Conservation (phyloP, 2,888 invertebrate species). For the Ichneumoninae sp. region DNA sequence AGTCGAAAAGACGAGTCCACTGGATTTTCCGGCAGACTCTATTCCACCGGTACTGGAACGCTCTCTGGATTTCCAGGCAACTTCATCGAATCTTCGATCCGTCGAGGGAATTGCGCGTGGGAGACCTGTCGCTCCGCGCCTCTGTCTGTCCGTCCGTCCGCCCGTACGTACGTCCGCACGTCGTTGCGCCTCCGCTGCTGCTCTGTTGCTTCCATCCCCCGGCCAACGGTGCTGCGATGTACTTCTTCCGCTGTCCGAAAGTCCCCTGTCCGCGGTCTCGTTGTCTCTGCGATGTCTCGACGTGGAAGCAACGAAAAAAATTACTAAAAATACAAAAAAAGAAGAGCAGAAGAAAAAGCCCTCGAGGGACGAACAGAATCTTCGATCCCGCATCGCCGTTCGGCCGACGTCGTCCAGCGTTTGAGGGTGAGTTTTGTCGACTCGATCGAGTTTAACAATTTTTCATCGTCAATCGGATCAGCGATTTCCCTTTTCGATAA, state of each 20-base stretch:
- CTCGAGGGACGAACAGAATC: conserved; percentile 23
- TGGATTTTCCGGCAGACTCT: conserved; percentile 22
- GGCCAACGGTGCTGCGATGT: conserved; percentile 44
- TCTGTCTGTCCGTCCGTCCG: conserved; percentile 31
- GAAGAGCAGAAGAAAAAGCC: conserved; percentile 25
- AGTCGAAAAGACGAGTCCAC: conserved; percentile 30
- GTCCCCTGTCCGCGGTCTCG: conserved; percentile 28
- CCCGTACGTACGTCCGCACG: conserved; percentile 48
- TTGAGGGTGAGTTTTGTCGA: conserved; percentile 36
- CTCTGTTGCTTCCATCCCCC: conserved; percentile 65
- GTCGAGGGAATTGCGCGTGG: conserved; percentile 67
- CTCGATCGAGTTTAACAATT: neutral
- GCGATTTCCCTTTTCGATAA: neutral
- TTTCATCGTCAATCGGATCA: neutral
- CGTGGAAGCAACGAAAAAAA: neutral
- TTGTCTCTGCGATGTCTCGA: conserved; percentile 19
- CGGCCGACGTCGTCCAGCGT: neutral
- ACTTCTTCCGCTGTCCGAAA: conserved; percentile 52
- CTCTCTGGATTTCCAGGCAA: conserved; percentile 57
- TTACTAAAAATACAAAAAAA: neutral
- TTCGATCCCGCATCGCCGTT: neutral
- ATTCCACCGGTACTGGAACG: conserved; percentile 24
- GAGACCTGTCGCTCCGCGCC: conserved; percentile 71
- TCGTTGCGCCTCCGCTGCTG: conserved; percentile 56
- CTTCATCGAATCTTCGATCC: conserved; percentile 66